A percentile compares a stretch with the other conserved stretches of the same genome.
Conservation (phyloP, 2,888 invertebrate species). For the Pasiphila rectangulata region DNA sequence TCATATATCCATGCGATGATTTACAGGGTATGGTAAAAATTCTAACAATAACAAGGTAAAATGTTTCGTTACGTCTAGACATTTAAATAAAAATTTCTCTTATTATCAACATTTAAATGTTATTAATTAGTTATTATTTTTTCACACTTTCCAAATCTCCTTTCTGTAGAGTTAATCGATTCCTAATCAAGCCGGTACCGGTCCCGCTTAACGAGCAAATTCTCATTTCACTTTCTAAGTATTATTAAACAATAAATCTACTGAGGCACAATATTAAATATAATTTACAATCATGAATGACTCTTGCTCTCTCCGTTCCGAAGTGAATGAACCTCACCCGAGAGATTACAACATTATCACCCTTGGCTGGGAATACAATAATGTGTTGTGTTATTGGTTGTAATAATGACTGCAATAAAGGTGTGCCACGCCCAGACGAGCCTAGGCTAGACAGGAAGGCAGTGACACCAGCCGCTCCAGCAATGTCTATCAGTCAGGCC, state of each 20-base stretch:
- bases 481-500: slow-evolving; percentile 51
- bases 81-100: neutral
- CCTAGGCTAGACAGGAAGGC: slow-evolving; percentile 42
- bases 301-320: slow-evolving; percentile 34
- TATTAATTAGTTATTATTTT: neutral
- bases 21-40: too few relatives aligned
- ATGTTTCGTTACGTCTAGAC: too few relatives aligned
- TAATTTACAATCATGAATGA: slow-evolving; percentile 39
- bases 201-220: slow-evolving; percentile 4
- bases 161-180: slow-evolving; percentile 11
- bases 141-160: slow-evolving; percentile 12
- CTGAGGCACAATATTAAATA: slow-evolving; percentile 26
- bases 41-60: neutral
- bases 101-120: neutral
- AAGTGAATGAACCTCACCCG: slow-evolving; percentile 53
- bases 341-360: slow-evolving; percentile 47
- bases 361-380: slow-evolving; percentile 34
- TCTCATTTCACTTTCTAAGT: slow-evolving; percentile 29
- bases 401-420: slow-evolving; percentile 43
- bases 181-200: slow-evolving; percentile 11
- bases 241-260: slow-evolving; percentile 25
- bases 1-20: too few relatives aligned
- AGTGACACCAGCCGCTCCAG: slow-evolving; percentile 34
- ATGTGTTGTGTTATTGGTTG: slow-evolving; percentile 36
- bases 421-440: slow-evolving; percentile 44